A percentile compares a stretch with the other conserved stretches of the same genome.
Evolutionary conservation across 2,888 invertebrate species (phyloP).

Genomic region (Philaethria dido): DNA sequence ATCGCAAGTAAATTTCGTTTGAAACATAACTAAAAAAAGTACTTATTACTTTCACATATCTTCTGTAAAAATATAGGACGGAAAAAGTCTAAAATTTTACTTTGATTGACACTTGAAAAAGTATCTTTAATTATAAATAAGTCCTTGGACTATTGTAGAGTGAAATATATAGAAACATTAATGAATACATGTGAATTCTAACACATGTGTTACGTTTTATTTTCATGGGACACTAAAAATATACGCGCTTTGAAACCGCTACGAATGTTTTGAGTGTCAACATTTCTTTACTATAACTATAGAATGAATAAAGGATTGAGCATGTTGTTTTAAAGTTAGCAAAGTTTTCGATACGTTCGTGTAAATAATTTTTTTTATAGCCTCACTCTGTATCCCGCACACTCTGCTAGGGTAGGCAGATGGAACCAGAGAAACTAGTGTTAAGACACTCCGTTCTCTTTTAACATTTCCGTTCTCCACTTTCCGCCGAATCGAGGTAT

Average conservation of each 20-base stretch:
- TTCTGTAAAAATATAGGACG: no score
- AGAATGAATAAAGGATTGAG: not conserved
- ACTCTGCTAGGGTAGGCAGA: no score
- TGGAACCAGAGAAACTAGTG: no score
- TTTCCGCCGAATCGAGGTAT: no score
- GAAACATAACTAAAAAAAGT: no score
- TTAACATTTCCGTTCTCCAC: no score
- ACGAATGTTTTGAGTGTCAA: constrained; percentile 35
- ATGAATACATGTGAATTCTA: constrained; percentile 25
- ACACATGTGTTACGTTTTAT: constrained; percentile 32
- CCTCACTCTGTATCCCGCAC: no score
- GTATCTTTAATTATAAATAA: not conserved
- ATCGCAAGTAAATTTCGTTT: no score
- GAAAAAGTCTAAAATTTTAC: not conserved
- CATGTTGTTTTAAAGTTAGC: not conserved
- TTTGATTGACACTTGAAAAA: not conserved
- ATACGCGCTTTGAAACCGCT: constrained; percentile 35
- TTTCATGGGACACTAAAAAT: constrained; percentile 28
- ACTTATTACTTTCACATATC: no score
- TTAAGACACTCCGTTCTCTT: no score
- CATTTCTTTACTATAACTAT: constrained; percentile 26
- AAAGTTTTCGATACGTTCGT: not conserved
- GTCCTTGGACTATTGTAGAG: not conserved
- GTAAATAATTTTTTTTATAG: no score
- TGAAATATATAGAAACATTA: constrained; percentile 6